Evolutionary conservation across 2,797 vertebrate species (phyloP).

Genomic region (Galago senegalensis): DNA sequence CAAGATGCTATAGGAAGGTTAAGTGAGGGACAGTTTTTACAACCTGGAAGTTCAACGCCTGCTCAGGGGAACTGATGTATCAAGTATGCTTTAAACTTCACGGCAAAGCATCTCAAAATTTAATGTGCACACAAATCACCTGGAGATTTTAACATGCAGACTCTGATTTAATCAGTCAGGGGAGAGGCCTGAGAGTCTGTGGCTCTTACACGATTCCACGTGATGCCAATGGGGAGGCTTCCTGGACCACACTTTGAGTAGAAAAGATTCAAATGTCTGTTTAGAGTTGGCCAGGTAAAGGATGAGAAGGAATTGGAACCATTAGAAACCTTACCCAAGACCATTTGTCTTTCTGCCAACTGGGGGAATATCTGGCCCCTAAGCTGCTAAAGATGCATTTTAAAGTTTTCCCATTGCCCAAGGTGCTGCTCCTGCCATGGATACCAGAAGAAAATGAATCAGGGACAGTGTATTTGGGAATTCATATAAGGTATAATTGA

Average conservation of each 20-base stretch:
- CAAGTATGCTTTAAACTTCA: background rate
- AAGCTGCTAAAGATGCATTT: background rate
- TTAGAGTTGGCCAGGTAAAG: background rate
- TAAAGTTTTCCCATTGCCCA: background rate
- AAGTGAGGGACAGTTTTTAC: background rate
- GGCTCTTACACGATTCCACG: background rate
- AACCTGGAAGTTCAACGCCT: background rate
- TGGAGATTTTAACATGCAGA: background rate
- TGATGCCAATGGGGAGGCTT: background rate
- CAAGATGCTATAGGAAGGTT: background rate
- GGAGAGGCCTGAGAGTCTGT: background rate
- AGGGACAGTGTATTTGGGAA: slow-evolving; percentile 3
- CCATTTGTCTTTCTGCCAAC: background rate
- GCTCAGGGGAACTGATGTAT: background rate
- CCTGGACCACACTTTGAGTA: background rate
- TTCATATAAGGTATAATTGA: slow-evolving; percentile 11
- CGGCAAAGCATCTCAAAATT: background rate
- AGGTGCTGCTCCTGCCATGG: background rate
- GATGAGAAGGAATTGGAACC: background rate
- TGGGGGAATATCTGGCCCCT: background rate
- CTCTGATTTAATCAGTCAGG: background rate
- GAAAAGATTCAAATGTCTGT: background rate
- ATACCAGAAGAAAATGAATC: background rate
- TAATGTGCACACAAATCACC: background rate
- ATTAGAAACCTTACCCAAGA: background rate